These are phyloP conservation scores for Cinara cedri DNA, from an alignment of 2,888 invertebrate genomes.

Conservation along the genomic window DNA sequence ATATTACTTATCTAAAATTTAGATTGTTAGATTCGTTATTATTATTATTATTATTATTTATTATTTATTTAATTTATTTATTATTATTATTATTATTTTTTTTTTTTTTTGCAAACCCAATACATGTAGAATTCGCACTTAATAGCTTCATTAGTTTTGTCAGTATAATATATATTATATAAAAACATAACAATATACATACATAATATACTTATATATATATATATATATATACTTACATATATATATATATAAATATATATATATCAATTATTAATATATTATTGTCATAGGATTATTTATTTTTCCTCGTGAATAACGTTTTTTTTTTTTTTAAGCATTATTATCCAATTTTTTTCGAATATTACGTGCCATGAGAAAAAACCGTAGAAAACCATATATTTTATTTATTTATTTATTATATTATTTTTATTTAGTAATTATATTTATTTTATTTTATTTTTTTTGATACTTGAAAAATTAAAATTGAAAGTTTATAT, in stretches of 20 bases:
- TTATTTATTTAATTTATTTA: constrained; percentile 13
- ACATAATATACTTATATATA: constrained; percentile 42
- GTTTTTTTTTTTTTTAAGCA: constrained; percentile 31
- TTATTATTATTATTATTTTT: constrained; percentile 22
- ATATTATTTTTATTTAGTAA: too few relatives aligned
- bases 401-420: constrained; percentile 28
- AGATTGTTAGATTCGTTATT: constrained; percentile 51
- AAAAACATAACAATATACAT: constrained; percentile 37
- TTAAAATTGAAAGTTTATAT: constrained; percentile 42
- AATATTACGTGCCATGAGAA: constrained; percentile 51
- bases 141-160: constrained; percentile 56
- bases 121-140: constrained; percentile 55
- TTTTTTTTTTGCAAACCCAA: constrained; percentile 47
- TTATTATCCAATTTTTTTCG: constrained; percentile 49
- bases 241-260: too few relatives aligned
- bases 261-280: too few relatives aligned
- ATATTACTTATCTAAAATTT: constrained; percentile 41
- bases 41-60: constrained; percentile 34
- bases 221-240: too few relatives aligned
- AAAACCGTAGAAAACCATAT: constrained; percentile 18
- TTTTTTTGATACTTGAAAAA: constrained; percentile 33
- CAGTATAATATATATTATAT: constrained; percentile 33
- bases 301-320: constrained; percentile 43
- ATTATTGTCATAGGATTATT: constrained; percentile 44
- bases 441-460: constrained; percentile 32